Evolutionary conservation across 1,140 invertebrate species (phyloP).

Genomic region (Drosophila kepulauana): DNA sequence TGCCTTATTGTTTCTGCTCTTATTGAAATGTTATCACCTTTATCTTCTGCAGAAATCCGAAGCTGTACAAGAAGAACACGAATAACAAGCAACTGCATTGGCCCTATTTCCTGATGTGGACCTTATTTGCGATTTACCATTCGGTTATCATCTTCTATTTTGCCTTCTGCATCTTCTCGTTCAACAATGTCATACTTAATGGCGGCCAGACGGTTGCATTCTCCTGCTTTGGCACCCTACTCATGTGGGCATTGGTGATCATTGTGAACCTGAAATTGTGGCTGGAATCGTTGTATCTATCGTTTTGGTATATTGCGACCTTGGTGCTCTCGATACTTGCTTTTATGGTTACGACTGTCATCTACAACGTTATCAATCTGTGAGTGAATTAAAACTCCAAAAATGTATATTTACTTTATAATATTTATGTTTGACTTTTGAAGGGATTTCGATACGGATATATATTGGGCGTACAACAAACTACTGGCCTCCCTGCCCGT

Average conservation of each 20-base stretch:
- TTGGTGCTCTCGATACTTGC: slow-evolving; percentile 87
- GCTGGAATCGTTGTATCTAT: slow-evolving; percentile 89
- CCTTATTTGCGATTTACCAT: slow-evolving; percentile 86
- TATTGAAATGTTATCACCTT: too few species aligned
- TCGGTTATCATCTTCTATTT: slow-evolving; percentile 86
- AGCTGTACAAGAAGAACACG: slow-evolving; percentile 89
- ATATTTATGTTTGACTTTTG: slow-evolving; percentile 4
- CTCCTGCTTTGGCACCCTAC: slow-evolving; percentile 86
- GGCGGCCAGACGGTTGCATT: slow-evolving; percentile 85
- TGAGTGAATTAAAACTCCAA: slow-evolving; percentile 80
- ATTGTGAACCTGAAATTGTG: slow-evolving; percentile 87
- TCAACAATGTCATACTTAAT: slow-evolving; percentile 84
- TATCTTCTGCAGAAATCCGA: slow-evolving; percentile 86
- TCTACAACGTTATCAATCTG: slow-evolving; percentile 88
- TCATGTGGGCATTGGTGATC: slow-evolving; percentile 86
- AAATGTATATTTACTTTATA: slow-evolving; percentile 9
- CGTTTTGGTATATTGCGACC: slow-evolving; percentile 86
- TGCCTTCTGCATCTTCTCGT: slow-evolving; percentile 78
- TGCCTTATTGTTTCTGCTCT: too few species aligned
- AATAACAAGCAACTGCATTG: slow-evolving; percentile 89
- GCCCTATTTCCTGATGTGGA: slow-evolving; percentile 89
- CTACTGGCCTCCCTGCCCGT: slow-evolving; percentile 87
- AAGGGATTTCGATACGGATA: slow-evolving; percentile 87
- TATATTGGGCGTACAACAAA: slow-evolving; percentile 88
- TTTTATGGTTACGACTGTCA: slow-evolving; percentile 87